Evolutionary conservation across 2,888 invertebrate species (phyloP).

Genomic region (Rhynchonema sp.): DNA sequence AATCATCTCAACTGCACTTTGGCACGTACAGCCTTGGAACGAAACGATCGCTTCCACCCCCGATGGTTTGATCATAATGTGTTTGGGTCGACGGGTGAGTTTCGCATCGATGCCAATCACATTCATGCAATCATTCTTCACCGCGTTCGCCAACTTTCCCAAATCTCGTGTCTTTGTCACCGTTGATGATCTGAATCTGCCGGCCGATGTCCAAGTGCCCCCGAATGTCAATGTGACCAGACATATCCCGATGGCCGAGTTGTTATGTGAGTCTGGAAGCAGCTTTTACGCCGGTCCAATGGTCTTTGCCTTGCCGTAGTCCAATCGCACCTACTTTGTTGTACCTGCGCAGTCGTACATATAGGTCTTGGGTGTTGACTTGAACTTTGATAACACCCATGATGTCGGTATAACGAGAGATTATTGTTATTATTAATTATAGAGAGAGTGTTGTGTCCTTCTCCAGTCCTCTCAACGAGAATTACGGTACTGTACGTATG

Average conservation of each 20-base stretch:
- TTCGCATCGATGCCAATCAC: constrained; percentile 17
- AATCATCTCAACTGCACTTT: too few species aligned
- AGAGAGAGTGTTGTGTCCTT: too few species aligned
- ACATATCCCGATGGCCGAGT: constrained; percentile 1
- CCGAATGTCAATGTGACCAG: constrained; percentile 3
- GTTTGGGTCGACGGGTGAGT: constrained; percentile 18
- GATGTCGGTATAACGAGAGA: too few species aligned
- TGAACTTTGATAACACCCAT: too few species aligned
- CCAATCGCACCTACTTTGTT: too few species aligned
- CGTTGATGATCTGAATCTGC: background rate
- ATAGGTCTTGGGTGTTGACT: too few species aligned
- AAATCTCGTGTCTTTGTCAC: background rate
- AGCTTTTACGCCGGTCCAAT: too few species aligned
- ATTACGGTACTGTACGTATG: too few species aligned
- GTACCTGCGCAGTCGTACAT: too few species aligned
- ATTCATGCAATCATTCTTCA: background rate
- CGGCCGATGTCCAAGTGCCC: background rate
- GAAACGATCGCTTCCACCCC: background rate
- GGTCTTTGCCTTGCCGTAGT: too few species aligned
- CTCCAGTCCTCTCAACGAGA: too few species aligned
- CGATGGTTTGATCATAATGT: background rate
- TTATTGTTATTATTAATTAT: too few species aligned
- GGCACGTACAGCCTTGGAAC: constrained; percentile 4
- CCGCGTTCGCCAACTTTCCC: background rate
- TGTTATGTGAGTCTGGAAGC: constrained; percentile 2